Evolutionary conservation across 92 coral and sea anemone species (phyloP), one percentile per base, ranked within the genome.

Genomic region (Palythoa heliodiscus): DNA sequence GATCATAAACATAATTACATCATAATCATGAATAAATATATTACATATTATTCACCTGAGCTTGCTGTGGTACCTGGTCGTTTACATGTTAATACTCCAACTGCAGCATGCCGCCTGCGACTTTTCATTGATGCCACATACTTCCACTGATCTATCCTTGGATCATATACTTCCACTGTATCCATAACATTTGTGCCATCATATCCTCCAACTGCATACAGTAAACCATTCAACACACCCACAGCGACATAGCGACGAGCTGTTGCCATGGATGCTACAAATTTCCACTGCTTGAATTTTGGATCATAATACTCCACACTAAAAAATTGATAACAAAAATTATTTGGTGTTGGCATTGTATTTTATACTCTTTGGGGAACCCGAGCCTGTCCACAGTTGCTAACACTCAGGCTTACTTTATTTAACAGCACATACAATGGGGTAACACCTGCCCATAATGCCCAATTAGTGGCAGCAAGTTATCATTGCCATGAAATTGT

Each of bases 121-220:
- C 87, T 92, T 25, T 86, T 78, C 98, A 94, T 92, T 64, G 83
- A 80, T 3, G 92, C 73, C n/a, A 85, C 90, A 24, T 78, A 70
- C 72, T 90, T 92, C 98, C 98, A 94, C 68, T 92, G 98, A 55
- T 94, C 98, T 23, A 76, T 78, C 85, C 78, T 92, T 12, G 98
- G 95, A 83, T 94, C 93, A 50, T 94, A 94, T 24, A 84, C 93
- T 74, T 94, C 98, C 4, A 94, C 98, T 25, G 93, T 86, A 76
- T 94, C 98, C 52, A 94, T 87, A 1, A 94, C 93, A 53, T 89
- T 63, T 22, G 82, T 88, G 48, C 98, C 98, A 87, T 94, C 95
- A 86, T 94, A 92, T 9, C 98, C 98, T n/a, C 98, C 98, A 3
- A 92, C 92, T 20, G 98, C 98, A 86, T 92, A 94, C 61, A 94